These are phyloP conservation scores for Phortica okadai DNA, from an alignment of 2,888 invertebrate genomes.

Conservation along the genomic window DNA sequence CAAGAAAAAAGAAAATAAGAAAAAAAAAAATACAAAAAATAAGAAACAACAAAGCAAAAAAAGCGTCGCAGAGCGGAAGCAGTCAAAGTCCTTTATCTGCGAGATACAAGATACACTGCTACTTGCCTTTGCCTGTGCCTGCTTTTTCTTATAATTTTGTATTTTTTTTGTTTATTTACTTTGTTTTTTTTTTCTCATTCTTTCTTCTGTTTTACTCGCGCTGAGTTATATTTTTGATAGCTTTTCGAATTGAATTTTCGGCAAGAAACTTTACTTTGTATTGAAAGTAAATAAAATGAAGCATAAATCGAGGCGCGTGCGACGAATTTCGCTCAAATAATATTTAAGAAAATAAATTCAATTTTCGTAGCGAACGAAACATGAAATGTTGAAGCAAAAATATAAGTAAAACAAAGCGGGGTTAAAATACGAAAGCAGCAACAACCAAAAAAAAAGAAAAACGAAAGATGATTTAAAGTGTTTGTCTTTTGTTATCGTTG, in stretches of 20 bases:
- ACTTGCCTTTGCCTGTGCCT: background rate
- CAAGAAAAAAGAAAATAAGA: background rate
- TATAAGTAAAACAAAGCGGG: background rate
- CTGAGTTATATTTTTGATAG: slow-evolving; percentile 27
- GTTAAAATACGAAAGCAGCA: background rate
- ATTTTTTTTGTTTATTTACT: slow-evolving; percentile 20
- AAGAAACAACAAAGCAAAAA: background rate
- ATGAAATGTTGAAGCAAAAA: background rate
- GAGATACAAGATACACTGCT: background rate
- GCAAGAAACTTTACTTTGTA: slow-evolving; percentile 53
- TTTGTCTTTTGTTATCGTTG: slow-evolving; percentile 32
- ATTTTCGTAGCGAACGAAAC: slow-evolving; percentile 52
- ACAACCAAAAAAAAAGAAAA: slow-evolving; percentile 48
- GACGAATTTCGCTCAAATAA: slow-evolving; percentile 58
- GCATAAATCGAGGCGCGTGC: slow-evolving; percentile 45
- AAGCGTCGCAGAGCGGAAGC: background rate
- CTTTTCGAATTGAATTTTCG: slow-evolving; percentile 53
- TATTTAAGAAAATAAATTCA: slow-evolving; percentile 71
- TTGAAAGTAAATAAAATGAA: slow-evolving; percentile 70
- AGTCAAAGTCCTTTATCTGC: background rate
- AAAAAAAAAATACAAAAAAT: background rate
- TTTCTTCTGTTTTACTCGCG: slow-evolving; percentile 18
- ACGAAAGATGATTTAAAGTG: slow-evolving; percentile 71
- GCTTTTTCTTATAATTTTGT: slow-evolving; percentile 35
- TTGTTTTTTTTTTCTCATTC: slow-evolving; percentile 36